Conservation (phyloP, 2,113 vertebrate species). For the Podarcis cretensis region DNA sequence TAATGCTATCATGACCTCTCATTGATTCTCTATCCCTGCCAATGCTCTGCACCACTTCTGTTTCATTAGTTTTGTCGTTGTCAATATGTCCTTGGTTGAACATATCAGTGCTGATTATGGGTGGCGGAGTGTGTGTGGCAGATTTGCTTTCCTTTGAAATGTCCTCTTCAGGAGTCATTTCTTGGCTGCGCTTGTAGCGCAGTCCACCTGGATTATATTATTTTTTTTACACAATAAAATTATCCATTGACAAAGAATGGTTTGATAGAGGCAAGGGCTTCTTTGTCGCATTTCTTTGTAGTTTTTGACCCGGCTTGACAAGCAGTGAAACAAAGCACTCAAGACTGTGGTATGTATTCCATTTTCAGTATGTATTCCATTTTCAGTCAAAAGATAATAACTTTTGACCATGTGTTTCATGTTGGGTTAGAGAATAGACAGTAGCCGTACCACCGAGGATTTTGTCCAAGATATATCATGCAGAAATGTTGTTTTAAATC, state of each 20-base stretch:
- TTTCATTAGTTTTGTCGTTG: constrained; percentile 7
- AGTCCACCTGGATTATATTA: background rate
- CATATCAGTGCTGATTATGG: constrained; percentile 20
- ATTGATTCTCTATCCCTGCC: constrained; percentile 1
- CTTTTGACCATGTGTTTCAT: background rate
- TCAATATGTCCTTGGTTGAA: constrained; percentile 11
- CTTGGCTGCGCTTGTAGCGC: background rate
- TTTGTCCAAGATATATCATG: too few species aligned
- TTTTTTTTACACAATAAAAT: background rate
- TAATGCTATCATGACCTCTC: background rate
- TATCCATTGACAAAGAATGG: background rate
- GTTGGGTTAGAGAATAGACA: background rate
- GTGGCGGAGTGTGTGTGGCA: background rate
- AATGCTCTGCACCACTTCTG: background rate
- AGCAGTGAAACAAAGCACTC: background rate
- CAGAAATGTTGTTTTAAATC: too few species aligned
- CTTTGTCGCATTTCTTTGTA: too few species aligned
- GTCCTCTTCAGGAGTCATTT: background rate
- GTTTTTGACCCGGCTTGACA: background rate
- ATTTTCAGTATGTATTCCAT: background rate
- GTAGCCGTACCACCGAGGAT: too few species aligned
- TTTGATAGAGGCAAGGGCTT: background rate
- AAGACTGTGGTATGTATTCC: too few species aligned
- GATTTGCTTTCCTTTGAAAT: constrained; percentile 36
- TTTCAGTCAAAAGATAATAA: background rate